Conservation (phyloP, 2,888 invertebrate species). For the Cerceris rybyensis region DNA sequence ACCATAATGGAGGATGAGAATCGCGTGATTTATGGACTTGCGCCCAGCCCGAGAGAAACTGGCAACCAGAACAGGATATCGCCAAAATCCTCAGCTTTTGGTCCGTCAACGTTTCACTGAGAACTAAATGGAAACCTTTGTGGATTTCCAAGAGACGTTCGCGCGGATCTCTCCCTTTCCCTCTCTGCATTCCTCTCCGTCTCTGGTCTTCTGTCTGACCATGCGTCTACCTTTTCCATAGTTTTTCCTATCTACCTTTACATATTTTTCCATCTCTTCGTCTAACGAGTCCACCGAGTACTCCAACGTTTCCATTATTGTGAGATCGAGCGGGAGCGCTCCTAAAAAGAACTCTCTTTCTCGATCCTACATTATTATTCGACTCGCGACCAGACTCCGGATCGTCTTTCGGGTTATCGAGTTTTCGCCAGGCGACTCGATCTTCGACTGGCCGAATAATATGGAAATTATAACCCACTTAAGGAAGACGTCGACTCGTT, state of each 20-base stretch:
- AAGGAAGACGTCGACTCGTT: slow-evolving; percentile 51
- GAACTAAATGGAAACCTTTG: slow-evolving; percentile 36
- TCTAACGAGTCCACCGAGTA: too few relatives aligned
- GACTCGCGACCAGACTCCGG: background rate
- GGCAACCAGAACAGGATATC: slow-evolving; percentile 24
- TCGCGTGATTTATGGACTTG: slow-evolving; percentile 60
- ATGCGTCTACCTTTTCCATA: too few relatives aligned
- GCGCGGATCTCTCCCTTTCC: background rate
- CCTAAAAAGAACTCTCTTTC: too few relatives aligned
- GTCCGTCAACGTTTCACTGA: slow-evolving; percentile 26
- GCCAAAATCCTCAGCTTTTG: slow-evolving; percentile 24
- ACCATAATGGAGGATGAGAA: slow-evolving; percentile 58
- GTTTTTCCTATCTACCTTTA: too few relatives aligned
- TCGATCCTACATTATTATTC: too few relatives aligned
- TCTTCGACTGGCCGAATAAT: slow-evolving; percentile 12
- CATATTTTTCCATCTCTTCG: too few relatives aligned
- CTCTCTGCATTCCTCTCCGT: too few relatives aligned
- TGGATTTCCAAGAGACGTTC: background rate
- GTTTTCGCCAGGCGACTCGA: background rate
- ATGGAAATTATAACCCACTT: slow-evolving; percentile 53
- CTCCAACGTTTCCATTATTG: too few relatives aligned
- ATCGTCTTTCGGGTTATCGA: slow-evolving; percentile 11
- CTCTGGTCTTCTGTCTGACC: too few relatives aligned
- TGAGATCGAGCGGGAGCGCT: too few relatives aligned
- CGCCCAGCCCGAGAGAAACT: slow-evolving; percentile 9